Percentiles rank a stretch among this genome's conserved stretches.
phyloP scores from a whole-genome alignment of 2,113 vertebrate genomes.

The Gymnarchus niloticus region DNA sequence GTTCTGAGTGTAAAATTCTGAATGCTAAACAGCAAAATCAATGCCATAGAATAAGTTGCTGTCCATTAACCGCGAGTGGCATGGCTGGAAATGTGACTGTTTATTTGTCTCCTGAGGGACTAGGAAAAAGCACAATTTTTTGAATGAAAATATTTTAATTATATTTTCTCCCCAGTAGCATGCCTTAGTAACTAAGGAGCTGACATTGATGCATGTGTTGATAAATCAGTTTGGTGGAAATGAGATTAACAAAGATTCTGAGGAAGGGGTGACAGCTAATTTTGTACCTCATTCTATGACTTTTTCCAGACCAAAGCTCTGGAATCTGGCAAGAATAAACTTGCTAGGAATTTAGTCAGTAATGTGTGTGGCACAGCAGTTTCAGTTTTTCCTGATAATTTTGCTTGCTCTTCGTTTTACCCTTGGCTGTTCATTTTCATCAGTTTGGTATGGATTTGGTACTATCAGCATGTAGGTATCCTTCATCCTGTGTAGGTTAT shows the following conservation, averaged over 20 bases:
- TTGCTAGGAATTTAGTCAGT: conserved; percentile 34
- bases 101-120: conserved; percentile 80
- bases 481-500: not conserved
- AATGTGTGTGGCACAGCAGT: conserved; percentile 52
- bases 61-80: conserved; percentile 68
- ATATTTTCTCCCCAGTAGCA: conserved; percentile 97
- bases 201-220: conserved; percentile 99
- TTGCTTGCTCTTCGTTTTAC: conserved; percentile 19
- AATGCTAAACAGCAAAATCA: conserved; percentile 5
- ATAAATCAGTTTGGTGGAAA: conserved; percentile 99
- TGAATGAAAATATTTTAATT: conserved; percentile 99
- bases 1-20: not conserved
- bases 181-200: conserved; percentile 98
- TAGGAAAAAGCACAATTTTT: conserved; percentile 76
- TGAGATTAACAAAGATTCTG: conserved; percentile 99
- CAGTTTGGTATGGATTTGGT: not conserved
- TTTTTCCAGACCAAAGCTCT: conserved; percentile 89
- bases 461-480: not conserved
- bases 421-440: conserved; percentile 25
- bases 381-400: conserved; percentile 53
- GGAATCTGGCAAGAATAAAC: conserved; percentile 58
- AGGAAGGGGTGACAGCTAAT: conserved; percentile 99
- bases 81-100: conserved; percentile 66
- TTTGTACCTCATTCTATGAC: conserved; percentile 93
- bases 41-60: not conserved